A percentile compares a stretch with the other conserved stretches of the same genome.
phyloP scores from a whole-genome alignment of 2,113 vertebrate genomes.

The Egretta garzetta region DNA sequence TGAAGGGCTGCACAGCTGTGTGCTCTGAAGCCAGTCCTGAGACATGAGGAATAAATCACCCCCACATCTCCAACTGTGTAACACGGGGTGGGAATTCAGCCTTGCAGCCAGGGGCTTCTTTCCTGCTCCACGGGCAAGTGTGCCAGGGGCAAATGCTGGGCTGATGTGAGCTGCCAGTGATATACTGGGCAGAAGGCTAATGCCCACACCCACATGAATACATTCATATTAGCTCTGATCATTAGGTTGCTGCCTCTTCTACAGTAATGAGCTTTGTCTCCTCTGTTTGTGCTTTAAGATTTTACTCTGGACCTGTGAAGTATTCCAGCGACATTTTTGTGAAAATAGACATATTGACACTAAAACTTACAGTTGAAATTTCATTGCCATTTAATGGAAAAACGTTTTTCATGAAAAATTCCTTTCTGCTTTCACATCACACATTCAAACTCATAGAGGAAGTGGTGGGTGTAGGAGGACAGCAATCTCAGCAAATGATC shows the following conservation, averaged over 20 bases:
- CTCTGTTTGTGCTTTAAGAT: background rate
- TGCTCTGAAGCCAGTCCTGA: accelerated
- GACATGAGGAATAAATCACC: accelerated
- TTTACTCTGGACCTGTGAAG: background rate
- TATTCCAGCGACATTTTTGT: background rate
- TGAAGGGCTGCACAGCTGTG: background rate
- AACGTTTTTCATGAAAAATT: background rate
- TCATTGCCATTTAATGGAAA: background rate
- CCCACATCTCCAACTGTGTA: background rate
- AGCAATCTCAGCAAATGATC: background rate
- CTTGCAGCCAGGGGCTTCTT: background rate
- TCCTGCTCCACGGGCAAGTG: accelerated
- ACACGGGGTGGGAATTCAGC: background rate
- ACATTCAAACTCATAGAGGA: background rate
- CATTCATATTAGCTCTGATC: accelerated
- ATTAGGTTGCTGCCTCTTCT: background rate
- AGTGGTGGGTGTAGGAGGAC: background rate
- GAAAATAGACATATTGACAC: background rate
- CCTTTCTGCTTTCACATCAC: background rate
- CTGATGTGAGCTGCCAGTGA: background rate
- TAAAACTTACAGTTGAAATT: background rate
- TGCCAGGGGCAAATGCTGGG: accelerated
- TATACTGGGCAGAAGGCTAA: background rate
- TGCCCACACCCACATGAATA: background rate
- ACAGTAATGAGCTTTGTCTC: background rate